A percentile compares a stretch with the other conserved stretches of the same genome.
Evolutionary conservation across 1,140 invertebrate species (phyloP).

Genomic region (Batillaria attramentaria): DNA sequence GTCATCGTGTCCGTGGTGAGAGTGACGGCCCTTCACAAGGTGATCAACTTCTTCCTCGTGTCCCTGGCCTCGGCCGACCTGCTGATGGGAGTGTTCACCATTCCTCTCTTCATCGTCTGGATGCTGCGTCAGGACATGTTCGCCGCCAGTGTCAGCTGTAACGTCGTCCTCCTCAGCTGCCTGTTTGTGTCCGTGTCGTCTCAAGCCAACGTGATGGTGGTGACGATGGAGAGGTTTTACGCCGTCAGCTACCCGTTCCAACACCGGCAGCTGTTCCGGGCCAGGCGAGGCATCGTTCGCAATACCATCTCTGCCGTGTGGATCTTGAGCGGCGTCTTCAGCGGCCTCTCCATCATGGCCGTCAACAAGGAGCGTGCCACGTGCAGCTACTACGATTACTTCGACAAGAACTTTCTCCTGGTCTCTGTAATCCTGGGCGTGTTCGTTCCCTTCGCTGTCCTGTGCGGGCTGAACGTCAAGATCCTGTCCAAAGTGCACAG

Average conservation of each 20-base stretch:
- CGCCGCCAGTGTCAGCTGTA: neutral
- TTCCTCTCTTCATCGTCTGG: constrained; percentile 19
- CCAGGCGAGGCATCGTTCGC: neutral
- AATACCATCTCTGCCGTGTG: constrained; percentile 6
- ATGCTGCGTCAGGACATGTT: neutral
- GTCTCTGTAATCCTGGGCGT: constrained; percentile 18
- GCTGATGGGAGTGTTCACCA: constrained; percentile 75
- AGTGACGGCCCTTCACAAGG: constrained; percentile 74
- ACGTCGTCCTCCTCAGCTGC: constrained; percentile 28
- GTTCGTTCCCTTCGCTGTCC: constrained; percentile 10
- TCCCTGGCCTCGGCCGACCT: constrained; percentile 82
- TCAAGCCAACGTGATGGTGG: constrained; percentile 22
- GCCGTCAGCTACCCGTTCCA: constrained; percentile 34
- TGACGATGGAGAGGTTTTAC: constrained; percentile 19
- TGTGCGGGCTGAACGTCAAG: constrained; percentile 19
- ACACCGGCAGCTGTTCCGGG: constrained; percentile 16
- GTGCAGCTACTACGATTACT: constrained; percentile 32
- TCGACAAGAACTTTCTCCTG: constrained; percentile 28
- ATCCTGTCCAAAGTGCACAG: constrained; percentile 21
- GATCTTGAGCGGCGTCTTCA: constrained; percentile 2
- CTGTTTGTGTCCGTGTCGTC: constrained; percentile 27
- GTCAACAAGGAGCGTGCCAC: neutral
- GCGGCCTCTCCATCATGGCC: constrained; percentile 22
- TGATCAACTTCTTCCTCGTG: constrained; percentile 81
- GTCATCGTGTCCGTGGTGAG: constrained; percentile 76